Evolutionary conservation across 2,113 vertebrate species (phyloP), one percentile per base, ranked within the genome.

Genomic region (Casuarius casuarius): DNA sequence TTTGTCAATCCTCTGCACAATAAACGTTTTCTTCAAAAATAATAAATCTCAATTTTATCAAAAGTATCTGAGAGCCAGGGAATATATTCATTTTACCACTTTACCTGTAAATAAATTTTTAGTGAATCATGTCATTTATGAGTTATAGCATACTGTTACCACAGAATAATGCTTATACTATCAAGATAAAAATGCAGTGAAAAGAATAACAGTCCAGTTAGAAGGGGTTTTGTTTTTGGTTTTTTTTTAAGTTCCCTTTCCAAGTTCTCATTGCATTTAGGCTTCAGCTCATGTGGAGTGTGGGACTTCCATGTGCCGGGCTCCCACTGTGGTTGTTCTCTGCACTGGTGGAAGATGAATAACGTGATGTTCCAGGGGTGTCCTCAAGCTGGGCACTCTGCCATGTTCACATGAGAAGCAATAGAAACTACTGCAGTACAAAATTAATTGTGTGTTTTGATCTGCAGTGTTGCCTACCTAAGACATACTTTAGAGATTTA

Each of bases 401-500:
- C 5, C n/a, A 46, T 48, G 20, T 52, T 15, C 79, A 9, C 46
- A 21, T 61, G 14, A 68, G 46, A 86, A 86, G 14, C 12, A 2
- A n/a, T 48, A 28, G 5, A 8, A 80, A 54, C 12, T 68, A 25
- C 10, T 40, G 15, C 38, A 80, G 22, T 17, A 52, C 28, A 54
- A 70, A 76, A 52, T 15, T 56, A 56, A 56, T 56, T 18, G 7
- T 40, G 23, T 48, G 70, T 67, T 22, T 7, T 7, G 15, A 52
- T 61, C 12, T 0, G 0, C 46, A 29, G 13, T 18, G 22, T 46
- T 9, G 3, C 4, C 17, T 66, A 19, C 44, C 49, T 38, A 67
- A 67, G 15, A 40, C 3, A 13, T 33, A 19, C 6, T 38, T 33
- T 28, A 67, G 0, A 7, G 46, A 61, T 25, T 46, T 86, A 40